These are phyloP conservation scores for Branchinecta lindahli DNA, from an alignment of 1,140 invertebrate genomes.

Conservation along the genomic window DNA sequence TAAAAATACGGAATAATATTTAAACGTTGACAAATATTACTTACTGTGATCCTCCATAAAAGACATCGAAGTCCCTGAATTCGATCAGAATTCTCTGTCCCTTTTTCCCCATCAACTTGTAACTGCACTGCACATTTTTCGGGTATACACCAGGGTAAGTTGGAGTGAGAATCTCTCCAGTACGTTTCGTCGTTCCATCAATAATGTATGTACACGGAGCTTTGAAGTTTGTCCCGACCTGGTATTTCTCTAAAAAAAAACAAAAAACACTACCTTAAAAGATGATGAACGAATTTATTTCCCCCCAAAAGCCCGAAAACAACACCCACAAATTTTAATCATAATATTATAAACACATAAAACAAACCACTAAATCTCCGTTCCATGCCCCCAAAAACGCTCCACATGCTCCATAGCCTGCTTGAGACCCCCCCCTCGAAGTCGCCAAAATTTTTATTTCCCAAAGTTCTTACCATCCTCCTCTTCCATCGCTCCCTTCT, in stretches of 20 bases:
- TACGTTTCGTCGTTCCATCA: slow-evolving; percentile 52
- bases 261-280: neutral
- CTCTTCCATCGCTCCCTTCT: slow-evolving; percentile 1
- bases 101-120: slow-evolving; percentile 76
- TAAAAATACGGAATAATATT: too few relatives aligned
- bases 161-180: slow-evolving; percentile 78
- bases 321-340: too few relatives aligned
- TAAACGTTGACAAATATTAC: slow-evolving; percentile 26
- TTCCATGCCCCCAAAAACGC: neutral
- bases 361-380: neutral
- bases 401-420: neutral
- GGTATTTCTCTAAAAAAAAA: slow-evolving; percentile 47
- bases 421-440: neutral
- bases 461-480: too few relatives aligned
- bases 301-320: too few relatives aligned
- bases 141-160: slow-evolving; percentile 99
- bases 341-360: too few relatives aligned
- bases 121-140: slow-evolving; percentile 81
- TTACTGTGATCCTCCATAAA: slow-evolving; percentile 97
- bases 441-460: too few relatives aligned
- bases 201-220: slow-evolving; percentile 69
- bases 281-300: too few relatives aligned
- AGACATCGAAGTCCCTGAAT: slow-evolving; percentile 96
- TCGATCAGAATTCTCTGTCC: slow-evolving; percentile 85
- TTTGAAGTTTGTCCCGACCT: slow-evolving; percentile 63